A percentile compares a stretch with the other conserved stretches of the same genome.
phyloP scores from a whole-genome alignment of 2,797 vertebrate species.

The Eutrigla gurnardus region DNA sequence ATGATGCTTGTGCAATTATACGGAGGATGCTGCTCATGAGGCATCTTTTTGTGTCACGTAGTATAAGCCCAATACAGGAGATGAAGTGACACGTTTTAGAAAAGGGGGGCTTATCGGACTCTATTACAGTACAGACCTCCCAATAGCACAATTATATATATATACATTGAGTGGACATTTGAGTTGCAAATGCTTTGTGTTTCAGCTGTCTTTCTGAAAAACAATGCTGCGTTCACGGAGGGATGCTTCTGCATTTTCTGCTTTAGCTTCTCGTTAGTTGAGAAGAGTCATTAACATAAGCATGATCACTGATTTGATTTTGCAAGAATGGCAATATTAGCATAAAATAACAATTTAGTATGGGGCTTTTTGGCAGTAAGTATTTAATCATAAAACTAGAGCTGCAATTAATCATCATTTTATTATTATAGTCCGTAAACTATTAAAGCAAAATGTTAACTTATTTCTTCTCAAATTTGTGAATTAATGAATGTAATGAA shows the following conservation, averaged over 20 bases:
- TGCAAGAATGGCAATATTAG: neutral
- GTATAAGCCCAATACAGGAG: neutral
- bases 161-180: fast-evolving
- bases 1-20: slow-evolving; percentile 55
- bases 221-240: neutral
- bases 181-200: neutral
- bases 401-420: neutral
- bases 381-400: neutral
- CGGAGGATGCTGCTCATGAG: slow-evolving; percentile 23
- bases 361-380: neutral
- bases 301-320: neutral
- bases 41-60: neutral
- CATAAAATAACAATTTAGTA: too few species aligned
- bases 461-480: too few species aligned
- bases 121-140: slow-evolving; percentile 8
- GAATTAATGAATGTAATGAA: neutral
- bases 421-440: too few species aligned
- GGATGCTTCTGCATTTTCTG: neutral
- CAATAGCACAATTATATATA: neutral
- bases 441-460: too few species aligned
- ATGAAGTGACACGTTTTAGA: slow-evolving; percentile 1
- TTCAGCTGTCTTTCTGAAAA: slow-evolving; percentile 3
- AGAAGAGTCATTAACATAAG: neutral
- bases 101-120: neutral
- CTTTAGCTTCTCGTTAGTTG: neutral